These are phyloP conservation scores for Microdon myrmicae DNA, from an alignment of 2,888 invertebrate genomes.

Conservation along the genomic window DNA sequence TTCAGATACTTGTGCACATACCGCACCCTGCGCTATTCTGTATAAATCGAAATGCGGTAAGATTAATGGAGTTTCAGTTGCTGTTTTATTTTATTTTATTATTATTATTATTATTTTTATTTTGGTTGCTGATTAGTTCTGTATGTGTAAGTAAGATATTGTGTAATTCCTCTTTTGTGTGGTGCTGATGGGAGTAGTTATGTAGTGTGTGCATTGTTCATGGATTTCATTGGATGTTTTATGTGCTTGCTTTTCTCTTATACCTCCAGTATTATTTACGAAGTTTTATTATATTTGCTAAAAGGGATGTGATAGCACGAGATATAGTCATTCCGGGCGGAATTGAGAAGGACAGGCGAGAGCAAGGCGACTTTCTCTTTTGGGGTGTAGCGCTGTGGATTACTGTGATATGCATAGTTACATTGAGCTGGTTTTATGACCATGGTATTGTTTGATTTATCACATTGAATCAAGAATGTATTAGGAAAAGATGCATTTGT, in stretches of 20 bases:
- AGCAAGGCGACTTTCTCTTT: too few species aligned
- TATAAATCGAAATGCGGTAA: constrained; percentile 45
- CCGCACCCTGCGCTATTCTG: constrained; percentile 46
- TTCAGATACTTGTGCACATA: too few species aligned
- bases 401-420: too few species aligned
- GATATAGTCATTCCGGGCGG: constrained; percentile 29
- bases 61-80: constrained; percentile 51
- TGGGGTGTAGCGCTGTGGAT: too few species aligned
- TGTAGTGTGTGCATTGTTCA: constrained; percentile 23
- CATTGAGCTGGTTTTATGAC: too few species aligned
- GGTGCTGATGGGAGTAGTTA: constrained; percentile 1
- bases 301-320: constrained; percentile 23
- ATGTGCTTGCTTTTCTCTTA: constrained; percentile 8
- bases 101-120: constrained; percentile 23
- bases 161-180: background rate
- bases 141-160: background rate
- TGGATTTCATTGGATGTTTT: constrained; percentile 32
- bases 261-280: constrained; percentile 36
- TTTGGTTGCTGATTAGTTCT: background rate
- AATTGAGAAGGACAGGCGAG: background rate
- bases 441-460: too few species aligned
- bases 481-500: too few species aligned
- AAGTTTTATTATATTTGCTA: constrained; percentile 41
- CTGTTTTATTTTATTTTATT: constrained; percentile 9
- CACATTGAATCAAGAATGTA: too few species aligned